Conservation (phyloP, 2,888 invertebrate species). For the Lochmaea capreae region DNA sequence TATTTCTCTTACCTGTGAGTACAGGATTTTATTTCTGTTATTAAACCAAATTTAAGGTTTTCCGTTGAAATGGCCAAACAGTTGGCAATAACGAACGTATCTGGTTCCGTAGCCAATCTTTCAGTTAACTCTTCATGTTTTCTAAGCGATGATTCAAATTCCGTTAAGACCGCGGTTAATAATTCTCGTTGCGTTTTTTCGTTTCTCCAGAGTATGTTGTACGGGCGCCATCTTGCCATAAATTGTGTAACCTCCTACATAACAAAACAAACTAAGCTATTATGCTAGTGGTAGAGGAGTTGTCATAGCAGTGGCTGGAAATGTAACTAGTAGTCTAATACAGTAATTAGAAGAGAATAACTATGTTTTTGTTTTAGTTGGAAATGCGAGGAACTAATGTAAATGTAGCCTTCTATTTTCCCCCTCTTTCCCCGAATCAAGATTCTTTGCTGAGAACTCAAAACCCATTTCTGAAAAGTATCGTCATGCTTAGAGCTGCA, state of each 20-base stretch:
- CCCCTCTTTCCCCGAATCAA: no score
- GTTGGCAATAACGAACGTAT: conserved; percentile 76
- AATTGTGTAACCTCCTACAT: conserved; percentile 82
- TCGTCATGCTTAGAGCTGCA: no score
- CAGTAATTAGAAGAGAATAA: no score
- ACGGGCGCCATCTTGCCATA: conserved; percentile 88
- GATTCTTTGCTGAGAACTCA: no score
- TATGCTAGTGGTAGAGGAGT: no score
- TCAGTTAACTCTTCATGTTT: conserved; percentile 83
- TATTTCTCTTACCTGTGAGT: conserved; percentile 59
- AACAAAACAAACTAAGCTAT: neutral
- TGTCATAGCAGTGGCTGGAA: no score
- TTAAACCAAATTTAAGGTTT: conserved; percentile 86
- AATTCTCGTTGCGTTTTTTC: conserved; percentile 84
- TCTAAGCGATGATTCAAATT: conserved; percentile 80
- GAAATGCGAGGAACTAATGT: no score
- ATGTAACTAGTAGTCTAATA: no score
- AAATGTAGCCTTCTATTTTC: no score
- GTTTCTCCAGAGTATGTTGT: conserved; percentile 88
- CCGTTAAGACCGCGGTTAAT: conserved; percentile 77
- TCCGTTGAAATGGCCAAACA: conserved; percentile 85
- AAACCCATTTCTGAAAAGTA: no score
- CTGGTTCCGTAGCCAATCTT: conserved; percentile 78
- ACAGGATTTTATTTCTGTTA: conserved; percentile 83
- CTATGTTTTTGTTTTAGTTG: no score